Conservation (phyloP, 2,797 vertebrate genomes). For the Acrossocheilus fasciatus region DNA sequence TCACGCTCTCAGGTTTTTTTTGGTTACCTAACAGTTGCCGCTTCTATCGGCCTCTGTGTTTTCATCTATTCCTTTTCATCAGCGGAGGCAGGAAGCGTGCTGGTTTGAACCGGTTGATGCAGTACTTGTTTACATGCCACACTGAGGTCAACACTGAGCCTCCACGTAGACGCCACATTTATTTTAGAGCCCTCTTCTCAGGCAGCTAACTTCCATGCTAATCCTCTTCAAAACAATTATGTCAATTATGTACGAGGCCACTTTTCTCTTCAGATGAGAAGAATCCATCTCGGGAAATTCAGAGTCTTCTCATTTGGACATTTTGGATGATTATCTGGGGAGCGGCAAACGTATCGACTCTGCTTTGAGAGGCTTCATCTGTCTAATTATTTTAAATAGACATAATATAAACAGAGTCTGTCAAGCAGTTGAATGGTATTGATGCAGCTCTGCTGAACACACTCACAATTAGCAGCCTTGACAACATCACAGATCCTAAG, state of each 20-base stretch:
- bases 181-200: slow-evolving; percentile 40
- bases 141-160: slow-evolving; percentile 26
- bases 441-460: slow-evolving; percentile 10
- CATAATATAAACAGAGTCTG: slow-evolving; percentile 51
- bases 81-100: slow-evolving; percentile 5
- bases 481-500: slow-evolving; percentile 15
- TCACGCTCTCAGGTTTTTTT: slow-evolving; percentile 46
- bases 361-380: slow-evolving; percentile 55
- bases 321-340: slow-evolving; percentile 60
- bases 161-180: slow-evolving; percentile 23
- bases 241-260: slow-evolving; percentile 43
- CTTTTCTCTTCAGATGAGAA: slow-evolving; percentile 45
- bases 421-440: slow-evolving; percentile 42
- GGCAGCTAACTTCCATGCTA: slow-evolving; percentile 45
- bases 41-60: slow-evolving; percentile 12
- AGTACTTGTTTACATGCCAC: slow-evolving; percentile 41
- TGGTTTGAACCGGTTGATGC: slow-evolving; percentile 24
- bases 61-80: slow-evolving; percentile 40
- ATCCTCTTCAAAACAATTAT: slow-evolving; percentile 59
- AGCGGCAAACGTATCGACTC: slow-evolving; percentile 59
- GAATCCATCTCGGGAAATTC: slow-evolving; percentile 56
- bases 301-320: slow-evolving; percentile 55
- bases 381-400: slow-evolving; percentile 53
- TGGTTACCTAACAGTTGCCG: slow-evolving; percentile 18
- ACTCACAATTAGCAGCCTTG: slow-evolving; percentile 22